A percentile compares a stretch with the other conserved stretches of the same genome.
Evolutionary conservation across 1,140 invertebrate species (phyloP).

Genomic region (Bombus pyrosoma): DNA sequence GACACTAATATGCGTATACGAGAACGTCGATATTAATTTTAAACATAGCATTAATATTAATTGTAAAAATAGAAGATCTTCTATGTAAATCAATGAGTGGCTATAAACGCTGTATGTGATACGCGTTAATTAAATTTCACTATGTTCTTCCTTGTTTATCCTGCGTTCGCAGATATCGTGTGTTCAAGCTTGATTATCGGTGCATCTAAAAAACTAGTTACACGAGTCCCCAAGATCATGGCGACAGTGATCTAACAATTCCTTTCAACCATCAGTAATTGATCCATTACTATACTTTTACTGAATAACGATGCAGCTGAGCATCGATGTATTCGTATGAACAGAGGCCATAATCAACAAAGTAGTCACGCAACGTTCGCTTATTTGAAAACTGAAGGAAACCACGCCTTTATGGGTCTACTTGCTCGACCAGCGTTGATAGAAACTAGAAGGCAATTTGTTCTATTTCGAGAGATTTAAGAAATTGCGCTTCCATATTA

Average conservation of each 20-base stretch:
- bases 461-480: background rate
- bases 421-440: conserved; percentile 14
- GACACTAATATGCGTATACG: background rate
- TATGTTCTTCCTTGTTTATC: background rate
- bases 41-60: background rate
- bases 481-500: too few species aligned
- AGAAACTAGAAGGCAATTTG: conserved; percentile 3
- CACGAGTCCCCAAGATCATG: background rate
- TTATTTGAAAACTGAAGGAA: conserved; percentile 33
- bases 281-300: conserved; percentile 30
- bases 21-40: background rate
- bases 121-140: background rate
- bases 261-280: background rate
- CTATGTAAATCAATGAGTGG: background rate
- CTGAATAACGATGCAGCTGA: background rate
- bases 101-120: background rate
- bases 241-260: background rate
- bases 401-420: conserved; percentile 26
- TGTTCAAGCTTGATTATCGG: background rate
- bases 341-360: conserved; percentile 19
- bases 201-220: background rate
- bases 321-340: background rate
- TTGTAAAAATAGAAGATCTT: background rate
- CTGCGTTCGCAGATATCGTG: background rate
- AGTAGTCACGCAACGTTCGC: conserved; percentile 41